These are phyloP conservation scores for Sapajus apella DNA, from an alignment of 2,113 vertebrate species.

Conservation along the genomic window DNA sequence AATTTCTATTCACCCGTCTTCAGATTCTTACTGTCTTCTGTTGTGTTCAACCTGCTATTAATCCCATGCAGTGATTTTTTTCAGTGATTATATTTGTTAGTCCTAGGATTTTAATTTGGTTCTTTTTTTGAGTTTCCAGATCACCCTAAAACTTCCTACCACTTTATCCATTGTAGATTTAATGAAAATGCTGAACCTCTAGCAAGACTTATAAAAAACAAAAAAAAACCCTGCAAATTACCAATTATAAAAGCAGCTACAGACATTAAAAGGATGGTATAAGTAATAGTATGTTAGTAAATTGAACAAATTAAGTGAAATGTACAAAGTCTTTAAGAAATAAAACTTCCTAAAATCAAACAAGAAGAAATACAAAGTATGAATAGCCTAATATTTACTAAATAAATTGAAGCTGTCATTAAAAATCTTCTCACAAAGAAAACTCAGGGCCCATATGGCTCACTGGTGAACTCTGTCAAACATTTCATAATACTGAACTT, in stretches of 20 bases:
- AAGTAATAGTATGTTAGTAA: neutral
- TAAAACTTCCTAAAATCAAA: neutral
- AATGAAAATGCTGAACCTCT: slow-evolving; percentile 13
- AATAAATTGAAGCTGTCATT: neutral
- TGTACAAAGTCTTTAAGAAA: neutral
- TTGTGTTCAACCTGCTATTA: neutral
- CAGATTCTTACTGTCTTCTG: neutral
- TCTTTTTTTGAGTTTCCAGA: neutral
- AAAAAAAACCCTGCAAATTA: neutral
- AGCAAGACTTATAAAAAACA: neutral
- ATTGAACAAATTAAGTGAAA: neutral
- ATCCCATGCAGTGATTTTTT: neutral
- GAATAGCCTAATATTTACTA: neutral
- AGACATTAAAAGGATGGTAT: neutral
- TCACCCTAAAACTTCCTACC: neutral
- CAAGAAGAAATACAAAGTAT: slow-evolving; percentile 23
- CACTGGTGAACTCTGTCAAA: neutral
- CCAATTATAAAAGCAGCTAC: neutral
- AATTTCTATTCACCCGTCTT: neutral
- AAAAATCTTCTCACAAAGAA: slow-evolving; percentile 29
- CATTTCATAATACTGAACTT: neutral
- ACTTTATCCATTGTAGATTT: neutral
- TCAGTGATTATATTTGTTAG: neutral
- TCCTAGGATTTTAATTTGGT: neutral
- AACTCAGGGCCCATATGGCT: neutral